Base-by-base conservation (phyloP, 2,113 vertebrate species). In the Meriones unguiculatus region DNA sequence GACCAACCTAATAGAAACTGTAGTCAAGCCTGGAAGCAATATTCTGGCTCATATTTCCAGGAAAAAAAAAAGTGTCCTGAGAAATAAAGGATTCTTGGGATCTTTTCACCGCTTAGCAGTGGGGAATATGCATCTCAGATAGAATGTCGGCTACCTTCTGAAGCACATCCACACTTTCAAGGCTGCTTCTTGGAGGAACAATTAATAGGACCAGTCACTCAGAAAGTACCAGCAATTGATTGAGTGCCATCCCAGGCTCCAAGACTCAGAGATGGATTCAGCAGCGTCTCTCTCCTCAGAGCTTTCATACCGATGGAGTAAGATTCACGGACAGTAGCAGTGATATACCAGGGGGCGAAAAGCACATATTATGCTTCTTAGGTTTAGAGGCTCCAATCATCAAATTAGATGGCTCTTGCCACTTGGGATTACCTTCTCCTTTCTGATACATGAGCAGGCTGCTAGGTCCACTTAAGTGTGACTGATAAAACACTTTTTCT, bases 1-100 rank as follows among this genome's bases (percentile, higher is more conserved):
- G 95, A 98, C 97, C 97, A 98, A 93, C 41, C 97, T 97, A 96
- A 97, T 69, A 98, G 96, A 98, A 98, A 97, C 91, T 95, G 69
- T 54, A 92, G 84, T 92, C 70, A 95, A 97, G 65, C 95, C 98
- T 98, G 98, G 98, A 98, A 98, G 96, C 80, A 98, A 98, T 98
- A 98, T 97, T 97, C 95, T 94, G 64, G 78, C 82, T 91, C 85
- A 82, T 32, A 91, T 85, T 96, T 96, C 89, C 95, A 96, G 78
- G 70, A 91, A 90, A 69, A 89, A 76, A 76, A 91, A 90, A 69
- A 89, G 78, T 28, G 65, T 97, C 96, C 93, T 89, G 69, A 94
- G 94, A 97, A 97, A 95, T 96, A 95, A 72, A 80, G 65, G 25
- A 38, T 93, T 97, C 87, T 96, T 92, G 64, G 86, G 91, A 67